These are phyloP conservation scores for Pseudorectes ferrugineus DNA, from an alignment of 2,113 vertebrate genomes.

Conservation along the genomic window DNA sequence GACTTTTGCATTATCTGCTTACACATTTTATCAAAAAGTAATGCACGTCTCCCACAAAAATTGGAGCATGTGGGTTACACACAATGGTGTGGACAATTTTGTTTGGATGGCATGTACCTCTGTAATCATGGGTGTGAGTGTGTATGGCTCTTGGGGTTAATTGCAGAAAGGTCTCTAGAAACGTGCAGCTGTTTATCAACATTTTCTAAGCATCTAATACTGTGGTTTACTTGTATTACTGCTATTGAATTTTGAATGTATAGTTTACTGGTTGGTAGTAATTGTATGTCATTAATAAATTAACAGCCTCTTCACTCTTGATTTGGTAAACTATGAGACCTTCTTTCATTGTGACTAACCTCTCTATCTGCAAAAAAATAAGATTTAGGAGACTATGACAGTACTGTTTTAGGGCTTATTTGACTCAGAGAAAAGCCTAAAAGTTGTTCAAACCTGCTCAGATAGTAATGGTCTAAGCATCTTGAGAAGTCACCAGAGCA, in stretches of 20 bases:
- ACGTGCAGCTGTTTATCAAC: background rate
- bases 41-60: background rate
- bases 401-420: background rate
- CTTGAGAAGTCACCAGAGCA: background rate
- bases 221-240: background rate
- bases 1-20: background rate
- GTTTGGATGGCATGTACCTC: background rate
- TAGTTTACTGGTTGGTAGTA: background rate
- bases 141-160: background rate
- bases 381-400: background rate
- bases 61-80: background rate
- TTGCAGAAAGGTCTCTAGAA: background rate
- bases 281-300: background rate
- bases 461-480: background rate
- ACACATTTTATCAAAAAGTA: background rate
- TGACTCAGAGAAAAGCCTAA: background rate
- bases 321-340: background rate
- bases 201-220: background rate
- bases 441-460: background rate
- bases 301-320: background rate
- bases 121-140: accelerated
- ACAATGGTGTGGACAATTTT: background rate
- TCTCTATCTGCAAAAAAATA: background rate
- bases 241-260: background rate
- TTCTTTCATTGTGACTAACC: background rate